phyloP scores from a whole-genome alignment of 2,888 invertebrate genomes.

The Catocala nupta region DNA sequence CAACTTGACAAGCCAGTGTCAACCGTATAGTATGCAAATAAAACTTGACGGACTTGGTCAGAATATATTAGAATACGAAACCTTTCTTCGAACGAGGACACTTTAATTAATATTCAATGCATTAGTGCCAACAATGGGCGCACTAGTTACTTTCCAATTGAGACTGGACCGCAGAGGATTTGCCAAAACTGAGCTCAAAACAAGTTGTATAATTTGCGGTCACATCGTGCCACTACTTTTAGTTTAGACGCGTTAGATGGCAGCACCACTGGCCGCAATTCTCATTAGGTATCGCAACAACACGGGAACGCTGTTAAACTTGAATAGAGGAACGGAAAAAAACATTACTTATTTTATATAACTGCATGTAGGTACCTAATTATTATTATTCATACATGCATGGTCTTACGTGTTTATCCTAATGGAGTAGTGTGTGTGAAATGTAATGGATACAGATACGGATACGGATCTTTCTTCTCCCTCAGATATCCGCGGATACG shows the following conservation, averaged over 20 bases:
- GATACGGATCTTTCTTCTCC: too few relatives aligned
- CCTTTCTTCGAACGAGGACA: constrained; percentile 13
- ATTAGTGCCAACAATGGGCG: constrained; percentile 26
- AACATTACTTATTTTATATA: too few relatives aligned
- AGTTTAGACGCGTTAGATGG: constrained; percentile 47
- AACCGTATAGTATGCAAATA: background rate
- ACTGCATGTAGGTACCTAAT: too few relatives aligned
- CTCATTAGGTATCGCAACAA: constrained; percentile 57
- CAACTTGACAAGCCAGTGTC: too few relatives aligned
- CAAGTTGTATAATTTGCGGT: constrained; percentile 69
- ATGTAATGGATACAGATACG: too few relatives aligned
- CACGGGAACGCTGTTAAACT: constrained; percentile 47
- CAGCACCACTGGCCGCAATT: constrained; percentile 43
- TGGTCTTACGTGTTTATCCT: too few relatives aligned
- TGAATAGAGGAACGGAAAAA: constrained; percentile 28
- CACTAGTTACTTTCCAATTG: constrained; percentile 61
- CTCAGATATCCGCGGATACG: too few relatives aligned
- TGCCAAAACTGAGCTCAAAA: constrained; percentile 52
- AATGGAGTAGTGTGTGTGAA: too few relatives aligned
- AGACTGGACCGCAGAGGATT: constrained; percentile 51
- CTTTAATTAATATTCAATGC: constrained; percentile 55
- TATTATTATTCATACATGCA: too few relatives aligned
- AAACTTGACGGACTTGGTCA: constrained; percentile 7
- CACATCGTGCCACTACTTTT: constrained; percentile 41
- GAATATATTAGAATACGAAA: constrained; percentile 12